Conservation (phyloP, 2,888 invertebrate species). For the Dichetophora obliterata region DNA sequence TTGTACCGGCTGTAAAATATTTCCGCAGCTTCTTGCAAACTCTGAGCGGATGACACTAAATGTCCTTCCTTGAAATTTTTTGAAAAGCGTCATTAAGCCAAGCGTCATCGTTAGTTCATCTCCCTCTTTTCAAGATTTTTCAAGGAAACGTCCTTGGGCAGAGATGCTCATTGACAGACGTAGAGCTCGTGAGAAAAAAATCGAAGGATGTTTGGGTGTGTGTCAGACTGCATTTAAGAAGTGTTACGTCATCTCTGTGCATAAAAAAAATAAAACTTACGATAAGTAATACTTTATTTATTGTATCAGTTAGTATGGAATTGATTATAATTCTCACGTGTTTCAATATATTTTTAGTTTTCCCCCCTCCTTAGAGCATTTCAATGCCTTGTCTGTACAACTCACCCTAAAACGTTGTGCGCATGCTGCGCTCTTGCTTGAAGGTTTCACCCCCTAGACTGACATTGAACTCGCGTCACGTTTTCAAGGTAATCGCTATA, state of each 20-base stretch:
- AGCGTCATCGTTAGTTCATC: not conserved
- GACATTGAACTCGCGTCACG: conserved; percentile 40
- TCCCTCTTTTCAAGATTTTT: not conserved
- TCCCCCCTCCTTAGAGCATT: not conserved
- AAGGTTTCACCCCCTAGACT: conserved; percentile 7
- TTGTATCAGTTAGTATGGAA: no score
- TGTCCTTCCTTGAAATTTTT: conserved; percentile 14
- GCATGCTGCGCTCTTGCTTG: conserved; percentile 9
- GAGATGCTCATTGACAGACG: not conserved
- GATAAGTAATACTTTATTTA: no score
- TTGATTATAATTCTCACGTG: no score
- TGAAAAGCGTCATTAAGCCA: not conserved
- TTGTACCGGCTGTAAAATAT: no score
- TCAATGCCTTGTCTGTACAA: not conserved
- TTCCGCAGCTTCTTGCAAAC: not conserved
- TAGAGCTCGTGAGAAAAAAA: no score
- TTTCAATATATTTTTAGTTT: not conserved
- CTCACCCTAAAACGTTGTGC: not conserved
- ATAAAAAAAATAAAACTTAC: not conserved
- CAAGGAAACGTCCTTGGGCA: not conserved
- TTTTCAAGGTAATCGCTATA: conserved; percentile 37
- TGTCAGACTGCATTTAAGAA: not conserved
- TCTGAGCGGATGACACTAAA: not conserved
- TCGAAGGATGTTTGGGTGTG: no score
- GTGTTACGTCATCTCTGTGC: not conserved